phyloP scores from a whole-genome alignment of 1,140 invertebrate genomes.

The Xylocopa sonorina region DNA sequence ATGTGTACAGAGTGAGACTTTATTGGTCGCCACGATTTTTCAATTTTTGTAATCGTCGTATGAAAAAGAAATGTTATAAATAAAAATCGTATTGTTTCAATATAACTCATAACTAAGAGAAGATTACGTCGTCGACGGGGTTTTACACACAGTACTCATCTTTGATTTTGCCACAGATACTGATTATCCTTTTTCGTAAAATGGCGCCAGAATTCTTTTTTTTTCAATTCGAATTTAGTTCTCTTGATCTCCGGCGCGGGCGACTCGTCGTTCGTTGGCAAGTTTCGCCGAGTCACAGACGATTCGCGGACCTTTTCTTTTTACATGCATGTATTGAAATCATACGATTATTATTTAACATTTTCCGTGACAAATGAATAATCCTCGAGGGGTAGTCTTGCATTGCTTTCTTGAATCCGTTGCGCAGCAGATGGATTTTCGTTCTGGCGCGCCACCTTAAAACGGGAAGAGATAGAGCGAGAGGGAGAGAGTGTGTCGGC shows the following conservation, averaged over 20 bases:
- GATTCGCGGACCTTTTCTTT: no score
- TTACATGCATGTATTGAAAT: constrained; percentile 29
- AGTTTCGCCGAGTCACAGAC: no score
- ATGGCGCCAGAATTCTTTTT: neutral
- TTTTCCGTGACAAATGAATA: neutral
- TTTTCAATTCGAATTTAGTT: neutral
- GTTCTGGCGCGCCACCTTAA: constrained; percentile 48
- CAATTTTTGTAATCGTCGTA: constrained; percentile 48
- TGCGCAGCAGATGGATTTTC: constrained; percentile 19
- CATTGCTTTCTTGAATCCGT: constrained; percentile 11
- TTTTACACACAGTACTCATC: neutral
- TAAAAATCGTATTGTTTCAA: constrained; percentile 54
- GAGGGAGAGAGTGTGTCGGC: constrained; percentile 5
- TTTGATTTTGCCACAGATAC: neutral
- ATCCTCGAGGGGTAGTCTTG: neutral
- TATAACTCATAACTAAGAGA: constrained; percentile 3
- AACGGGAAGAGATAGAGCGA: no score
- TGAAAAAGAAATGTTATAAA: constrained; percentile 39
- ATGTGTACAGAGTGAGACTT: constrained; percentile 39
- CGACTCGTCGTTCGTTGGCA: neutral
- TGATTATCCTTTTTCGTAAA: neutral
- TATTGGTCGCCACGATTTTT: constrained; percentile 40
- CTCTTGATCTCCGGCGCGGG: neutral
- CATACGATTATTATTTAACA: constrained; percentile 47
- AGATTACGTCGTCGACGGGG: neutral